Base-by-base conservation (phyloP, 2,113 vertebrate genomes). In the Mohoua ochrocephala region DNA sequence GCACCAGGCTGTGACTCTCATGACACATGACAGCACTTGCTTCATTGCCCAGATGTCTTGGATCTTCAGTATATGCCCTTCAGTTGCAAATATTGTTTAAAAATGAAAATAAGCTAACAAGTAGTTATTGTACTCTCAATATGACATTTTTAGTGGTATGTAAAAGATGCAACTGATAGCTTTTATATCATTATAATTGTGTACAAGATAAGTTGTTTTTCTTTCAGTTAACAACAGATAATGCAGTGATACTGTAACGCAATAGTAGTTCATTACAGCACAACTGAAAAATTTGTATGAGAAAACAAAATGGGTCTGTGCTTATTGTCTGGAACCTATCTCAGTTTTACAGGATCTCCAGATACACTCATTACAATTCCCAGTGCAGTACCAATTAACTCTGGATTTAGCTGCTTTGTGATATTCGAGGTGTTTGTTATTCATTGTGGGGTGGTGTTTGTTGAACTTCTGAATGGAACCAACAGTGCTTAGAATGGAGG, bases 1-100 rank as follows among this genome's bases (percentile, higher is more conserved):
- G 73, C 89, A 78, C 91, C 83, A 95, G 94, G 57, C 87, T 76
- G 67, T 88, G 87, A 88, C 67, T 93, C 60, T 74, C 49, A 60
- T 95, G 88, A 83, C 85, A 57, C 44, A 57, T 79, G 79, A 87
- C 74, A 22, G 41, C 61, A 56, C 60, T 96, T 94, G 67, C 76
- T 95, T 94, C 81, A 85, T 86, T 85, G 76, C 53, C 69, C 95
- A 96, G 93, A 75, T 96, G 84, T 83, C 52, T 68, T 61, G 26
- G 17, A 13, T 73, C 52, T 83, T 82, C 79, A 84, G 88, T 92
- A 42, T 89, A 1, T 45, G 54, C 13, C 30, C 50, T 85, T 74
- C 57, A 76, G 14, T 75, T 89, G 50, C 59, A 93, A 60, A 84
- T 85, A 84, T 3, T 93, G 45, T 84, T 92, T 65, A 41, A 76